Base-by-base conservation (phyloP, 2,888 invertebrate species). In the Willowsia nigromaculata region DNA sequence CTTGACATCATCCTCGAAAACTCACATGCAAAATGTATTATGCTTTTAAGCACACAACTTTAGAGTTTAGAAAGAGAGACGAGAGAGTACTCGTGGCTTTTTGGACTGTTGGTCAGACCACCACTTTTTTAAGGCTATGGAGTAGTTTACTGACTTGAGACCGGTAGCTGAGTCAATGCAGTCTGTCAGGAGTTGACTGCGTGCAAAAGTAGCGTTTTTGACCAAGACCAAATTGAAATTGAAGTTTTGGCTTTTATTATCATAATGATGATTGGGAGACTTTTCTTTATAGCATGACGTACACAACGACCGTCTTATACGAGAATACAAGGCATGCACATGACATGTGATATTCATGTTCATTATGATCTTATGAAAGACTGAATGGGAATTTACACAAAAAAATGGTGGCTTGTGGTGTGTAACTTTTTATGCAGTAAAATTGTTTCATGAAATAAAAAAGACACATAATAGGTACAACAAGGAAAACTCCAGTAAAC, bases 101-200 rank as follows among this genome's bases (percentile, higher is more conserved):
- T 2, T 53, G 4, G n/a, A 4, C 50, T 18, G 50, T 18, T 33
- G 6, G 27, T 74, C 74, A 47, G 43, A 27, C 74, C 74, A 74
- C 74, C 74, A n/a, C n/a, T n/a, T 47, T 47, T 74, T 74, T 74
- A 25, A 62, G 74, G 43, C 9, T 65, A 33, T 65, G 74, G 15
- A 74, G 25, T 47, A n/a, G 15, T 6, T 47, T 62, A 22, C n/a
- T n/a, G 37, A 40, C 9, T 40, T 65, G 47, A 76, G 40, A 62
- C 62, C 82, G 82, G 65, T 59, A 82, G 33, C 30, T 18, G 78
- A 78, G 56, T 78, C 30, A 22, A 25, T 22, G 47, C 11, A 30
- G 6, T 9, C 27, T 13, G 81, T 87, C 86, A 87, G 86, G 86
- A 87, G 86, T n/a, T 87, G 5, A 37, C 62, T 80, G 86, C 86